Evolutionary conservation across 2,888 invertebrate genomes (phyloP).

Genomic region (Diadegma fenestrale): DNA sequence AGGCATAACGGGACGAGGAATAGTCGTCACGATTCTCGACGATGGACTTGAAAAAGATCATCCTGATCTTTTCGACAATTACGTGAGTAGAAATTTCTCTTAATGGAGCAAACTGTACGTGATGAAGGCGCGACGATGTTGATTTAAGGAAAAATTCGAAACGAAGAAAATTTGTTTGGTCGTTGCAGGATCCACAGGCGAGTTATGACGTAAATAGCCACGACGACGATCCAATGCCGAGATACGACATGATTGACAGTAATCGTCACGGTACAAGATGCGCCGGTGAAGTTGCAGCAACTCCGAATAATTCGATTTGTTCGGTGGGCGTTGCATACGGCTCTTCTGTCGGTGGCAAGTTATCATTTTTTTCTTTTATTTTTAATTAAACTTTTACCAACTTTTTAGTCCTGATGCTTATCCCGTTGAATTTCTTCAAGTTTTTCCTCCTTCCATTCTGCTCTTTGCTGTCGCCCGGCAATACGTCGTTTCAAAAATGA

Average conservation of each 20-base stretch:
- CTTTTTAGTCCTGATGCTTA: not conserved
- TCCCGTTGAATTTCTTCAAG: not conserved
- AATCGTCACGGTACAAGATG: constrained; percentile 98
- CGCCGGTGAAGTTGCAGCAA: constrained; percentile 99
- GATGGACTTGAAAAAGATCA: constrained; percentile 98
- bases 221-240: constrained; percentile 98
- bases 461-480: not conserved
- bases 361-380: not conserved
- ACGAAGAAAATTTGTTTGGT: constrained; percentile 9
- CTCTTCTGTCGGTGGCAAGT: constrained; percentile 95
- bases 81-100: constrained; percentile 89
- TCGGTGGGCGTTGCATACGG: constrained; percentile 98
- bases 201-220: constrained; percentile 99
- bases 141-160: not conserved
- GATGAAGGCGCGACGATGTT: not conserved
- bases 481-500: not conserved
- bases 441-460: not conserved
- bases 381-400: not conserved
- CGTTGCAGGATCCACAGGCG: constrained; percentile 94
- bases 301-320: constrained; percentile 98
- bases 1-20: constrained; percentile 96
- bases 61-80: constrained; percentile 96
- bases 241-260: constrained; percentile 98
- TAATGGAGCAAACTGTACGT: not conserved
- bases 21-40: constrained; percentile 98